Base-by-base conservation (phyloP, 2,113 vertebrate species). In the Rhadina sibilatrix region DNA sequence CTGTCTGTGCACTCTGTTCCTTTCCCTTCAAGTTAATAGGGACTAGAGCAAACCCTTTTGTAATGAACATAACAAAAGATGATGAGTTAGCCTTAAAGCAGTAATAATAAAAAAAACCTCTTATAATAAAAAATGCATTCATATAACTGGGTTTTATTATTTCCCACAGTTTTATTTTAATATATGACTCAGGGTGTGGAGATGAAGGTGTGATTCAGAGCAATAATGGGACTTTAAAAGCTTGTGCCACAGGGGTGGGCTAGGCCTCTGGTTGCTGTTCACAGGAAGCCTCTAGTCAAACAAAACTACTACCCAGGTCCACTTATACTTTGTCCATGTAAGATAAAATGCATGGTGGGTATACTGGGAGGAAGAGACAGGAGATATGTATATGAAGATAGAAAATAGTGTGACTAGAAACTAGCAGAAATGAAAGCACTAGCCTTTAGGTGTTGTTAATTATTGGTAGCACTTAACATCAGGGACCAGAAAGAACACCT, bases 111-210 rank as follows among this genome's bases (percentile, higher is more conserved):
- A 96, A 94, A 87, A 83, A 40, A 93, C 89, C 82, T 27, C 71
- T 77, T 92, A 88, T 81, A 95, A 96, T 94, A 95, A 96, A 95
- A 95, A 92, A 88, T 54, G 64, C n/a, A 87, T 95, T 92, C 88
- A 89, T 87, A 92, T 92, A 96, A 93, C 80, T 95, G 49, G 31
- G 61, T 92, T 97, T 96, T 96, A 96, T 96, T 96, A 96, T 96
- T 96, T 96, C 94, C 94, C 96, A 96, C 83, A 93, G 92, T 95
- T 97, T 96, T 96, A 96, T 93, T 96, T 96, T 93, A 96, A 96
- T 96, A 81, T 81, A 65, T 95, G 88, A 92, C 89, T 96, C 90
- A 92, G 60, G 72, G 83, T 94, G 65, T 96, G 76, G 90, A 95
- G 94, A 93, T 85, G 24, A 96, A 96, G 89, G 92, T 96, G 83